Conservation (phyloP, 2,797 vertebrate genomes). For the Eupleurogrammus muticus region DNA sequence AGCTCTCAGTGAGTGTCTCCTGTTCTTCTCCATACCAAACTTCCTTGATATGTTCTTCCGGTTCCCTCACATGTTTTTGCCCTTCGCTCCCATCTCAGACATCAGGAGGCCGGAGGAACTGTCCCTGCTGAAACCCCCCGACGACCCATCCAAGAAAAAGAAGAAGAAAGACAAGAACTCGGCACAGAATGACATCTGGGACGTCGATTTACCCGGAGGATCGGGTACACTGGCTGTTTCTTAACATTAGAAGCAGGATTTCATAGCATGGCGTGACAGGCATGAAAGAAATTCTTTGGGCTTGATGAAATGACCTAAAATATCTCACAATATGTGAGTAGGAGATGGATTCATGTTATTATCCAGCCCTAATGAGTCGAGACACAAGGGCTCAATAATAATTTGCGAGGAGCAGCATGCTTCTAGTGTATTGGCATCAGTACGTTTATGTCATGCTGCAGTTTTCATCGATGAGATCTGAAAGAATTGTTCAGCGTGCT, state of each 20-base stretch:
- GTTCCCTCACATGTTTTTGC: background rate
- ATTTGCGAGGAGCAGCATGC: slow-evolving; percentile 1
- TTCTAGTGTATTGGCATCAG: too few relatives aligned
- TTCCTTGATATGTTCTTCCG: slow-evolving; percentile 1
- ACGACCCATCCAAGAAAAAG: slow-evolving; percentile 90
- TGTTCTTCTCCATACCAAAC: background rate
- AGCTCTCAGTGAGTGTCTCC: slow-evolving; percentile 89
- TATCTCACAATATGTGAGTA: background rate
- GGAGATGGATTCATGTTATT: background rate
- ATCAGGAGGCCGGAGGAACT: slow-evolving; percentile 95
- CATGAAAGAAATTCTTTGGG: background rate
- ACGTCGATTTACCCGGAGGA: slow-evolving; percentile 86
- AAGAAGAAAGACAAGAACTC: slow-evolving; percentile 93
- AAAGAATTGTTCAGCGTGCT: slow-evolving; percentile 53
- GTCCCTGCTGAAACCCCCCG: slow-evolving; percentile 89
- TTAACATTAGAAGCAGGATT: slow-evolving; percentile 3
- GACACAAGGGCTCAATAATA: background rate
- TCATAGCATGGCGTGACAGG: background rate
- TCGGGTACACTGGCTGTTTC: slow-evolving; percentile 64
- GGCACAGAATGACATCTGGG: slow-evolving; percentile 89
- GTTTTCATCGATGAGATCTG: slow-evolving; percentile 49
- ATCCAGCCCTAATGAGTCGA: background rate
- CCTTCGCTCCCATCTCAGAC: slow-evolving; percentile 77
- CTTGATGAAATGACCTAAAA: background rate
- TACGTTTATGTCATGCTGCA: background rate